Evolutionary conservation across 2,113 vertebrate species (phyloP), one percentile per base, ranked within the genome.

Genomic region (Phalacrocorax pelagicus): DNA sequence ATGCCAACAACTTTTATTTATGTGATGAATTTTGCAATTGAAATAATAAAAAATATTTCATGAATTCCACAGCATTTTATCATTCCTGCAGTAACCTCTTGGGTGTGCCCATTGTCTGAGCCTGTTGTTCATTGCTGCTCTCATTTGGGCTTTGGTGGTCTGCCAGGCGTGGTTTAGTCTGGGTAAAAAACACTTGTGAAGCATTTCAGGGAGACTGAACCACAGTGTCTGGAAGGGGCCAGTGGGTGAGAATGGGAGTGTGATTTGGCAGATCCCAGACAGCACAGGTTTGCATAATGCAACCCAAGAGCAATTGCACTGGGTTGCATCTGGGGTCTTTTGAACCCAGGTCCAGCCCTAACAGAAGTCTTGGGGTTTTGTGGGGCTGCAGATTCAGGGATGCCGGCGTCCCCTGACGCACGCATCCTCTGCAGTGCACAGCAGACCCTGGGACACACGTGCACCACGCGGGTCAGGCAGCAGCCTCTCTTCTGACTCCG

Each of bases 41-140:
- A 88, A 90, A 57, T 72, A 62, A 78, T 67, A 49, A 88, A 74
- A 80, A 66, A 29, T 36, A 32, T 52, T 69, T 73, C 38, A 65
- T 69, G 34, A 72, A 82, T 95, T 55, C 63, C 66, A 66, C 34
- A 57, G 61, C 34, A 69, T 87, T 95, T 93, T 91, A 40, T 79
- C 57, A 54, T 85, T 84, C 83, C 70, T 52, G 44, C n/a, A 74
- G 22, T 67, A 81, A 81, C 2, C 2, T 72, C 54, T 67, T 58
- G 81, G 73, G 54, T 81, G 80, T 90, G 55, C 52, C 91, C 57
- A 46, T 84, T 95, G 87, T 81, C 47, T 88, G 32, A 88, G 69
- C 40, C 69, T 52, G 55, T 87, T 1, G 0, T 57, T 81, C 67
- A 22, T 12, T 81, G 63, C 79, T 93, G 1, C 59, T 85, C 18